phyloP scores from a whole-genome alignment of 2,113 vertebrate species.

The cat (Felis catus) region DNA sequence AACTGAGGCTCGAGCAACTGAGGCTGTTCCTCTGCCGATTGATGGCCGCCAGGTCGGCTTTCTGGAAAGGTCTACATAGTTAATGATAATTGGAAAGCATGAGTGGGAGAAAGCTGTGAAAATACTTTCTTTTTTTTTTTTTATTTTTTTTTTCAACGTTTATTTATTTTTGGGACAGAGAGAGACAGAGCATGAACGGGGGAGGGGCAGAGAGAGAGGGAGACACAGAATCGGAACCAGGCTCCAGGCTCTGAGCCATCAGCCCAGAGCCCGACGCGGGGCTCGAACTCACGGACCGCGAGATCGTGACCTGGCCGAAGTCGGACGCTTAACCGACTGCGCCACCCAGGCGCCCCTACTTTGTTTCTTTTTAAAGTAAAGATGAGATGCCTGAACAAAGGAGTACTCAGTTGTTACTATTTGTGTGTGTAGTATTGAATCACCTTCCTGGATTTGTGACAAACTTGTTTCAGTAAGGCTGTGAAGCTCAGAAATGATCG shows the following conservation, averaged over 20 bases:
- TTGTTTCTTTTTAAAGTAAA: neutral
- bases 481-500: neutral
- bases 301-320: no score
- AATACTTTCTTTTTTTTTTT: neutral
- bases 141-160: neutral
- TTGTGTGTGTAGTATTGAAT: neutral
- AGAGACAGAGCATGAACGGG: no score
- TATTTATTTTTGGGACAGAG: no score
- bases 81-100: neutral
- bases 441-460: neutral
- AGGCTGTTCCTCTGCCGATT: neutral
- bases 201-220: no score
- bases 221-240: no score
- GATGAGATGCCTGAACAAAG: neutral
- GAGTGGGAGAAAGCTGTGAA: neutral
- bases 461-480: neutral
- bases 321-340: no score
- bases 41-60: neutral
- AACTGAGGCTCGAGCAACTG: neutral
- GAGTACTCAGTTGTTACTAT: neutral
- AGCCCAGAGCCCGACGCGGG: no score
- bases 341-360: neutral
- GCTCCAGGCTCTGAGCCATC: no score
- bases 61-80: neutral
- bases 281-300: no score